These are phyloP conservation scores for Anas bernieri DNA, from an alignment of 2,797 vertebrate species.

Conservation along the genomic window DNA sequence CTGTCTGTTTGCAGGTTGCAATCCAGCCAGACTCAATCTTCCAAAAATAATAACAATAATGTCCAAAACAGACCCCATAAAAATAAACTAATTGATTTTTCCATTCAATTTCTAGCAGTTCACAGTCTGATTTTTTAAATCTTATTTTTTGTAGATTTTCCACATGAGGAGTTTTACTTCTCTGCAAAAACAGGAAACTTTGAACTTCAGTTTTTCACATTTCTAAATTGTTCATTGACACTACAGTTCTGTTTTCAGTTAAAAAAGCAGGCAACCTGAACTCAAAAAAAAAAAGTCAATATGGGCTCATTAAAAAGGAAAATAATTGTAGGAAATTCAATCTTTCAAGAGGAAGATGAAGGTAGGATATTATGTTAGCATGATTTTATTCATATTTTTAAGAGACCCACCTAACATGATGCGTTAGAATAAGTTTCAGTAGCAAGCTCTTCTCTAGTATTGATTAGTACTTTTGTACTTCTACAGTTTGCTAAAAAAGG, in stretches of 20 bases:
- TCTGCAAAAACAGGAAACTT: background rate
- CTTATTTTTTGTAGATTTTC: background rate
- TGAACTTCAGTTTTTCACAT: background rate
- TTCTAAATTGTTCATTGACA: background rate
- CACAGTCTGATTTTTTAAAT: background rate
- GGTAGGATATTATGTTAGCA: background rate
- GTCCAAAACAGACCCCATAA: background rate
- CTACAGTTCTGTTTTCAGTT: background rate
- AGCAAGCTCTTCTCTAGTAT: background rate
- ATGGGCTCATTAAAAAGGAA: background rate
- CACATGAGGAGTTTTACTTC: background rate
- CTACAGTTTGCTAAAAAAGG: background rate
- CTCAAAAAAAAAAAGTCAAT: background rate
- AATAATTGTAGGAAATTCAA: background rate
- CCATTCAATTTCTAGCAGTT: background rate
- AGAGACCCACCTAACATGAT: fast-evolving
- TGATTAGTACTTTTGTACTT: background rate
- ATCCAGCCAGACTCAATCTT: background rate
- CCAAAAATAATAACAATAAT: background rate
- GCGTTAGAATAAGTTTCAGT: background rate
- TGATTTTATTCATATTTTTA: background rate
- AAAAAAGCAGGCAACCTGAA: background rate
- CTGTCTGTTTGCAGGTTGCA: background rate
- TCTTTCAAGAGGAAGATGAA: background rate
- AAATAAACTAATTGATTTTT: background rate